Evolutionary conservation across 2,797 vertebrate species (phyloP), one percentile per base, ranked within the genome.

Genomic region (Varecia variegata): DNA sequence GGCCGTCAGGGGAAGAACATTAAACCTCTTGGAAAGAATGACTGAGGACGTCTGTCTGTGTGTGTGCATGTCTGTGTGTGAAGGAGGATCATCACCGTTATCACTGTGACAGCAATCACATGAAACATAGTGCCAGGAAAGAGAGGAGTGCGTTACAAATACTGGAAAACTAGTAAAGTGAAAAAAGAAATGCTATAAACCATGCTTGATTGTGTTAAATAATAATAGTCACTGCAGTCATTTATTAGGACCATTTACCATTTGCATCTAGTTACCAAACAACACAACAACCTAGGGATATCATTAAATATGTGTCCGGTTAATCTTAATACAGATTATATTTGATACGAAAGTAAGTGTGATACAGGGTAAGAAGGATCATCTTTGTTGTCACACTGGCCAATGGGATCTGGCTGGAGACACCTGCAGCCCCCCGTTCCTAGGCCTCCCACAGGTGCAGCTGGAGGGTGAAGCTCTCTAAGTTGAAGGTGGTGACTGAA

Each of bases 141-240:
- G 47, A 87, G 27, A 81, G 43, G 14, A 54, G 35, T 18, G 71
- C 18, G 10, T 73, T 70, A 54, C 40, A 62, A 77, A 84, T n/a
- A 54, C 32, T 73, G 17, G 68, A 91, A 94, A 88, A 47, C 23
- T 43, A 88, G 45, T 70, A 58, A 81, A 35, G 83, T 17, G 6
- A 83, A 85, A 30, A 82, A 32, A 85, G 10, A 84, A 84, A 54
- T 60, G 56, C 50, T 21, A 21, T 4, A 4, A 93, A 43, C 25
- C 1, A 2, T 7, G 4, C 21, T 85, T 65, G 54, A 27, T 32
- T 74, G 45, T 79, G 21, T 62, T 68, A 81, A 88, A 30, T 81
- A 76, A 13, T 32, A 7, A 62, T 68, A 10, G 58, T 70, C 50
- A 25, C 60, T 32, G 5, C 3, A 11, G 35, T 80, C 58, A 40